Evolutionary conservation across 2,888 invertebrate genomes (phyloP).

Genomic region (Fragum fragum): DNA sequence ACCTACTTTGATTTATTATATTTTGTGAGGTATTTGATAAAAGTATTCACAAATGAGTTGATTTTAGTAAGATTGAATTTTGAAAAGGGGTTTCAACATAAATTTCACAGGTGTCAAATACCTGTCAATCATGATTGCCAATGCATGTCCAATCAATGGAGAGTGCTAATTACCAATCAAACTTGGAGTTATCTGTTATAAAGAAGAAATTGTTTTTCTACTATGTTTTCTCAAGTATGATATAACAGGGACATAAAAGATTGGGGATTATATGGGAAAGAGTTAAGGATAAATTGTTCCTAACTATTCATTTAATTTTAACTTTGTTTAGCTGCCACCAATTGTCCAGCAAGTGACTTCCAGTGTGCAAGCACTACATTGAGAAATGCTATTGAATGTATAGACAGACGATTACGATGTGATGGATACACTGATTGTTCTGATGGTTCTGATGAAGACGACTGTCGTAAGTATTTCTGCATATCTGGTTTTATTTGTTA

Average conservation of each 20-base stretch:
- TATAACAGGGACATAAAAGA: not conserved
- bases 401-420: constrained; percentile 92
- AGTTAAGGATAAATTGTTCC: constrained; percentile 3
- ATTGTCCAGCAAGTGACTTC: constrained; percentile 70
- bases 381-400: constrained; percentile 89
- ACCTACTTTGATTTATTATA: too few species aligned
- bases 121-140: too few species aligned
- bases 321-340: constrained; percentile 43
- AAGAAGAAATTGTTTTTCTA: not conserved
- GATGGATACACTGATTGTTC: constrained; percentile 90
- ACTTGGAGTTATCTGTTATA: too few species aligned
- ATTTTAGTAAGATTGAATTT: too few species aligned
- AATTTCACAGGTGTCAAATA: too few species aligned
- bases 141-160: too few species aligned
- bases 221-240: not conserved
- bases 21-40: too few species aligned
- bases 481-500: not conserved
- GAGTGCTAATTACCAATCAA: too few species aligned
- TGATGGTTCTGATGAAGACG: constrained; percentile 81
- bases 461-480: constrained; percentile 71
- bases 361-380: constrained; percentile 85
- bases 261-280: not conserved
- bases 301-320: constrained; percentile 46
- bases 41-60: too few species aligned
- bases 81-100: too few species aligned